Percentiles rank a stretch among this genome's conserved stretches.
phyloP scores from a whole-genome alignment of 1,140 invertebrate species.

The Calliphora vicina region DNA sequence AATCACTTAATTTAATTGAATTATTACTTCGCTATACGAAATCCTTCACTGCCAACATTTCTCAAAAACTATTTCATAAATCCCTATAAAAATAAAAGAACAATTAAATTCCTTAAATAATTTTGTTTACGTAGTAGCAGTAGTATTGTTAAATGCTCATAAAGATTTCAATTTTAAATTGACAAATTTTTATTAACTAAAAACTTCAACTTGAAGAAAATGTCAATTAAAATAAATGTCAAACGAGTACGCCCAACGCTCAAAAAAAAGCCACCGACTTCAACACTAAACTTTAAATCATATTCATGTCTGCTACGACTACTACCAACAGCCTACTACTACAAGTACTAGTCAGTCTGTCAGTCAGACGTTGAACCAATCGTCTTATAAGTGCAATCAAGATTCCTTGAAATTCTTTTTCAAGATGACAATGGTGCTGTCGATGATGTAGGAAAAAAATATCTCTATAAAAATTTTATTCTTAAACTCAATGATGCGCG shows the following conservation, averaged over 20 bases:
- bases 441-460: background rate
- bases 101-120: conserved; percentile 16
- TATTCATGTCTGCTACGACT: background rate
- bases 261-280: background rate
- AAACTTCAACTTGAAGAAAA: conserved; percentile 27
- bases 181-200: conserved; percentile 58
- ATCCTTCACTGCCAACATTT: background rate
- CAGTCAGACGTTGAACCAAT: too few relatives aligned
- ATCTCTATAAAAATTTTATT: background rate
- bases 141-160: background rate
- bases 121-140: background rate
- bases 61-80: conserved; percentile 7
- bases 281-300: background rate
- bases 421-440: background rate
- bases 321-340: background rate
- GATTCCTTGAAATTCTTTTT: background rate
- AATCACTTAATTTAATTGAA: background rate
- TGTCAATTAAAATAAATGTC: conserved; percentile 47
- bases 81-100: conserved; percentile 26
- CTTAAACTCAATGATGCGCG: background rate
- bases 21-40: background rate
- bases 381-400: background rate
- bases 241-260: background rate
- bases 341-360: background rate
- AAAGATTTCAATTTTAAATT: conserved; percentile 51